A percentile compares a stretch with the other conserved stretches of the same genome.
Conservation (phyloP, 1,140 invertebrate species). For the Drosophila equinoxialis region DNA sequence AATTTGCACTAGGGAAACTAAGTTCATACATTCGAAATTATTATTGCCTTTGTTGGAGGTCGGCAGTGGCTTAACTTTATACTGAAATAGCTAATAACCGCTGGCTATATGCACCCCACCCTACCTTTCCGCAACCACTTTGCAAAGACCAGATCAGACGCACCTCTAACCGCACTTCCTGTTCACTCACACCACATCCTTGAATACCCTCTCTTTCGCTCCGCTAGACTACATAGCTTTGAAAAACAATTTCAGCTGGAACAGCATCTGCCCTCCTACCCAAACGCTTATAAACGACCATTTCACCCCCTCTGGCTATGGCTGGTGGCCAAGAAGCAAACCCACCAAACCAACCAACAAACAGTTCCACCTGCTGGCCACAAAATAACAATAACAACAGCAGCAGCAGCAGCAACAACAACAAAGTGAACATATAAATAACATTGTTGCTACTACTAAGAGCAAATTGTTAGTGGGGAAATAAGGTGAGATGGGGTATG, state of each 20-base stretch:
- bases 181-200: not conserved
- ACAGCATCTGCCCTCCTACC: conserved; percentile 24
- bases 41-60: conserved; percentile 40
- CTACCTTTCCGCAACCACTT: not conserved
- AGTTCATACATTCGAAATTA: conserved; percentile 22
- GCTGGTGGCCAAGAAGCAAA: conserved; percentile 2
- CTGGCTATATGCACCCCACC: conserved; percentile 42
- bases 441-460: conserved; percentile 64
- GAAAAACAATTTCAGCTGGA: conserved; percentile 59
- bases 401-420: conserved; percentile 30
- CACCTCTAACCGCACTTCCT: conserved; percentile 14
- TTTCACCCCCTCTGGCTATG: conserved; percentile 37
- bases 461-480: conserved; percentile 37
- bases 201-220: not conserved
- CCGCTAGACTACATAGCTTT: not conserved
- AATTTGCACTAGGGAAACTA: not conserved
- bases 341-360: conserved; percentile 17
- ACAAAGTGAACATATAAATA: conserved; percentile 63
- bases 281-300: conserved; percentile 54
- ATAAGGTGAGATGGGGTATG: not conserved
- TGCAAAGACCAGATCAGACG: conserved; percentile 16
- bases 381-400: conserved; percentile 43
- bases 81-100: conserved; percentile 56
- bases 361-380: conserved; percentile 67
- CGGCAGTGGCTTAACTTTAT: conserved; percentile 6